These are phyloP conservation scores for Macrochelys suwanniensis DNA, from an alignment of 2,797 vertebrate genomes.

Conservation along the genomic window DNA sequence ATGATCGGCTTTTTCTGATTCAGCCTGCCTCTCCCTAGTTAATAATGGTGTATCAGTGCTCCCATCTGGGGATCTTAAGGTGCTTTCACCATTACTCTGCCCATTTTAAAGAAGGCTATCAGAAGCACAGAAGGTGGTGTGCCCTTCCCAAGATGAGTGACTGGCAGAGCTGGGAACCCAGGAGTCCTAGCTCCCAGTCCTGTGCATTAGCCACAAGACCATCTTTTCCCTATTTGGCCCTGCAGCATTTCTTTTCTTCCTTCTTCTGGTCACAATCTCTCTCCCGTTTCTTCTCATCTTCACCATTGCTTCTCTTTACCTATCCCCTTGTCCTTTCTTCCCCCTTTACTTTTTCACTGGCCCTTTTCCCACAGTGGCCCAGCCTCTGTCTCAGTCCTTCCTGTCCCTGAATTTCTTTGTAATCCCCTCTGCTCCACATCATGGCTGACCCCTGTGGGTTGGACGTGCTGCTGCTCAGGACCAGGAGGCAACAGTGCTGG, in stretches of 20 bases:
- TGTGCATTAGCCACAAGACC: background rate
- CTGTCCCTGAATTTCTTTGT: background rate
- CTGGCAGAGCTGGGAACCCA: background rate
- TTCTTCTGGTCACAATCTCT: background rate
- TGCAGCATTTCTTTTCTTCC: background rate
- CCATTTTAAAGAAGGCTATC: background rate
- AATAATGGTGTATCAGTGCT: no score
- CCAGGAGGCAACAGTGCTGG: background rate
- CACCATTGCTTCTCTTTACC: no score
- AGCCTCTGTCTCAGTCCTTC: background rate
- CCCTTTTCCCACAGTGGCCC: background rate
- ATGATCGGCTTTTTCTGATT: no score
- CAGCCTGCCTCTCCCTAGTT: no score
- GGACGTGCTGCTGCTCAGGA: background rate
- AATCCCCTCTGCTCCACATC: background rate
- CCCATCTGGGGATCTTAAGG: no score
- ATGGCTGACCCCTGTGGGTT: background rate
- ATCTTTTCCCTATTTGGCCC: background rate
- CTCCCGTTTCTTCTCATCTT: background rate
- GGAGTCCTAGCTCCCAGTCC: background rate
- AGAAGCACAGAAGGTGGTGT: background rate
- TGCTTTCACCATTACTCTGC: background rate
- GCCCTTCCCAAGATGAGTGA: background rate
- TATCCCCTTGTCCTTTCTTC: background rate
- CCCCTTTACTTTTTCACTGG: background rate